Evolutionary conservation across 2,888 invertebrate genomes (phyloP).

Genomic region (Stramonita haemastoma): DNA sequence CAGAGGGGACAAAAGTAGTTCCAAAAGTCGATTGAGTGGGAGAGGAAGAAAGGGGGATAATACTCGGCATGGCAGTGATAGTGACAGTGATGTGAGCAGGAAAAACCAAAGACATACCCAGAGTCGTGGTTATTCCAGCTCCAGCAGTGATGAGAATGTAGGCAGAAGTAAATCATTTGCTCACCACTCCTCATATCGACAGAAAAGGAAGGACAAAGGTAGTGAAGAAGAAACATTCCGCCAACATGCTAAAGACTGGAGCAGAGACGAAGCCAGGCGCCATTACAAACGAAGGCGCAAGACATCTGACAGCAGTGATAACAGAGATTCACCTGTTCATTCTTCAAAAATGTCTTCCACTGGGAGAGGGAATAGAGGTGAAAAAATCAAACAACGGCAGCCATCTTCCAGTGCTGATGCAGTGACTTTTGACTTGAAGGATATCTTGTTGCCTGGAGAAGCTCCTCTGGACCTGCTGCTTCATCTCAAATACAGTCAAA

Average conservation of each 20-base stretch:
- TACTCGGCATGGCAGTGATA: constrained; percentile 25
- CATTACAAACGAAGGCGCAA: constrained; percentile 33
- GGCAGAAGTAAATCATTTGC: constrained; percentile 31
- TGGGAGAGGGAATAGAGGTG: background rate
- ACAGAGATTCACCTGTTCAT: background rate
- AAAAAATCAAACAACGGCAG: background rate
- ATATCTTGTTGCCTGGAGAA: constrained; percentile 39
- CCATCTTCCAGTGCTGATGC: background rate
- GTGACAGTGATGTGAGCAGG: constrained; percentile 38
- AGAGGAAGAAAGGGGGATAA: background rate
- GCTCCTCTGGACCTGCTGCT: background rate
- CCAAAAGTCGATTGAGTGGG: background rate
- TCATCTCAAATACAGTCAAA: background rate
- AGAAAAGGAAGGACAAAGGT: constrained; percentile 5
- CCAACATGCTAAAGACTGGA: constrained; percentile 32
- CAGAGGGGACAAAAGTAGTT: background rate
- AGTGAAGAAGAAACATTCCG: constrained; percentile 36
- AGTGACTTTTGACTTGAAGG: constrained; percentile 23
- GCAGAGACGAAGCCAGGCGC: constrained; percentile 29
- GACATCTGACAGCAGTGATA: constrained; percentile 26
- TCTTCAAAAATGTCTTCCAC: background rate
- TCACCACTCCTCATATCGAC: background rate
- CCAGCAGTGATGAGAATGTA: constrained; percentile 30
- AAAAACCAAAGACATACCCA: background rate
- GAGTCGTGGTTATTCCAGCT: background rate